A percentile compares a stretch with the other conserved stretches of the same genome.
phyloP scores from a whole-genome alignment of 2,797 vertebrate species.

The Streptopelia turtur region DNA sequence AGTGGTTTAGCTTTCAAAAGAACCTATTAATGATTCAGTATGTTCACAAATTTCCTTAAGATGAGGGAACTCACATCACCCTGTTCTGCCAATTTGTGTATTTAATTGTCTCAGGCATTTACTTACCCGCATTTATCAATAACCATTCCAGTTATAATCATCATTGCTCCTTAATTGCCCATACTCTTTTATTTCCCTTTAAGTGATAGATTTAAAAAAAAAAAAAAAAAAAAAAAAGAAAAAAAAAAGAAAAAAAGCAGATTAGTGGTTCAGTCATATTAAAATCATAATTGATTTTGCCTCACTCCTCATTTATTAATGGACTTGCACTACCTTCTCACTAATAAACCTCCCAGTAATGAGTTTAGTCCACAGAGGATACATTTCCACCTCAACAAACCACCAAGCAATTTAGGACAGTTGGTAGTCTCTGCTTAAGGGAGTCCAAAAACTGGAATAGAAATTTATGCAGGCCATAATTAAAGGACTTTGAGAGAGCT shows the following conservation, averaged over 20 bases:
- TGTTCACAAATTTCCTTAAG: neutral
- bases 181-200: conserved; percentile 47
- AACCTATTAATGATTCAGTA: neutral
- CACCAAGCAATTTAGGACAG: conserved; percentile 54
- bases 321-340: conserved; percentile 55
- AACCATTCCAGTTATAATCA: neutral
- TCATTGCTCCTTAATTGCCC: neutral
- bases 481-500: conserved; percentile 33
- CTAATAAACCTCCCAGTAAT: conserved; percentile 72
- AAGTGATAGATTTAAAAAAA: conserved; percentile 18
- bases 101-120: conserved; percentile 7
- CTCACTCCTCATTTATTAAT: conserved; percentile 70
- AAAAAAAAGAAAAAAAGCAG: conserved; percentile 34
- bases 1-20: neutral
- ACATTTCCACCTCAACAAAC: conserved; percentile 65
- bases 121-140: neutral
- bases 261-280: conserved; percentile 59
- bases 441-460: conserved; percentile 42
- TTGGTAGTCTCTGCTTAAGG: conserved; percentile 49
- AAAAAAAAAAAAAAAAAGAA: conserved; percentile 6
- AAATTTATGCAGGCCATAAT: conserved; percentile 38
- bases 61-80: neutral
- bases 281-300: conserved; percentile 73
- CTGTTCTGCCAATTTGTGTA: neutral
- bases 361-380: conserved; percentile 66